Evolutionary conservation across 2,888 invertebrate species (phyloP).

Genomic region (Andrena minutula): DNA sequence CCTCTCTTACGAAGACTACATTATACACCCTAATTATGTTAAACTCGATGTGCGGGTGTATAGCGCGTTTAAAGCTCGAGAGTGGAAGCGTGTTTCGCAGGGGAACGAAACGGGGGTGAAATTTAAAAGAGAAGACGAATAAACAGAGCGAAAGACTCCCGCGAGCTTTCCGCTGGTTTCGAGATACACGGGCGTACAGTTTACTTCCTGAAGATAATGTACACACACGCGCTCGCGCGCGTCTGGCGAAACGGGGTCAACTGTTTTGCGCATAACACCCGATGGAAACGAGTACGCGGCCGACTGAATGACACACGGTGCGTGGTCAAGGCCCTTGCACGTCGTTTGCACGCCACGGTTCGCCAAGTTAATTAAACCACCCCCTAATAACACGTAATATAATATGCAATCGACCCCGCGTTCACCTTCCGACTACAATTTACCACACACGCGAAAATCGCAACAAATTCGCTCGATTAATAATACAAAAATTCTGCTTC

Average conservation of each 20-base stretch:
- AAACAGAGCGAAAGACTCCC: neutral
- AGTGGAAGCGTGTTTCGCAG: no score
- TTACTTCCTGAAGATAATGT: conserved; percentile 66
- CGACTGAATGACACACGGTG: conserved; percentile 65
- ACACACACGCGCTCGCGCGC: conserved; percentile 30
- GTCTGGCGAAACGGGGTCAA: conserved; percentile 64
- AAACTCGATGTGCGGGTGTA: no score
- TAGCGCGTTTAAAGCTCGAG: no score
- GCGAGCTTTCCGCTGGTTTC: conserved; percentile 23
- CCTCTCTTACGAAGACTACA: no score
- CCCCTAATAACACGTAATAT: conserved; percentile 37
- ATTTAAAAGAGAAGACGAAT: conserved; percentile 16
- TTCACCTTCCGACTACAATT: conserved; percentile 9
- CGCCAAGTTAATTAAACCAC: conserved; percentile 56
- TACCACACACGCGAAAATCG: neutral
- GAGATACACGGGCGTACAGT: conserved; percentile 17
- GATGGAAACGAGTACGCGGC: conserved; percentile 67
- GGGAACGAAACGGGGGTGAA: neutral
- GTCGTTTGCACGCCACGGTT: conserved; percentile 55
- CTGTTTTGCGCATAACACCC: conserved; percentile 64
- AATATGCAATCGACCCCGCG: conserved; percentile 12
- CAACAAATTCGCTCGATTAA: conserved; percentile 29
- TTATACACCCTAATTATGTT: no score
- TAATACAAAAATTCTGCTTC: neutral
- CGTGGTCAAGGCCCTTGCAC: conserved; percentile 66